phyloP scores from a whole-genome alignment of 1,140 invertebrate species.

The Eumaeus atala region DNA sequence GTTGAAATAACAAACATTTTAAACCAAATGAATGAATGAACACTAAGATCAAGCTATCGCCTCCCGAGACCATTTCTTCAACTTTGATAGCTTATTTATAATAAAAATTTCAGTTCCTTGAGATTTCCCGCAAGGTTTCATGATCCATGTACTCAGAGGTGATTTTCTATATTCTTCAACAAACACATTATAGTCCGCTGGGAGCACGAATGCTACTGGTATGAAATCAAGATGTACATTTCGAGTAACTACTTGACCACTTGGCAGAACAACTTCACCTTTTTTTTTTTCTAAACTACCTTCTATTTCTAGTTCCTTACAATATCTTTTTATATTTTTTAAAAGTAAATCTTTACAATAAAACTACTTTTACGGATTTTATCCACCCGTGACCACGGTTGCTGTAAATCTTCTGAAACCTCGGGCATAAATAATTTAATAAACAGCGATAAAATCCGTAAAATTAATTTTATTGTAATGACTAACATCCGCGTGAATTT shows the following conservation, averaged over 20 bases:
- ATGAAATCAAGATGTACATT: slow-evolving; percentile 92
- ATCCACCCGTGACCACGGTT: no score
- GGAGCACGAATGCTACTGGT: slow-evolving; percentile 94
- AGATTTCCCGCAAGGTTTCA: no score
- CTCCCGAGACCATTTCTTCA: slow-evolving; percentile 89
- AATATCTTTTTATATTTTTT: slow-evolving; percentile 96
- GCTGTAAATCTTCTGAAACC: no score
- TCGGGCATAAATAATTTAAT: no score
- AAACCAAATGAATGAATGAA: slow-evolving; percentile 87
- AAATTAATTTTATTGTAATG: no score
- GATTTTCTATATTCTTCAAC: slow-evolving; percentile 95
- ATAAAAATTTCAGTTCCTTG: slow-evolving; percentile 90
- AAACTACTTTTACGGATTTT: no score
- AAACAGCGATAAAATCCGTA: no score
- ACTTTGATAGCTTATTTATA: slow-evolving; percentile 89
- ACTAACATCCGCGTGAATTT: no score
- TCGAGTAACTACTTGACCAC: slow-evolving; percentile 83
- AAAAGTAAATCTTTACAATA: no score
- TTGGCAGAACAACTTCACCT: slow-evolving; percentile 62
- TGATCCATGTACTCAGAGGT: slow-evolving; percentile 96
- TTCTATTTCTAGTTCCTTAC: slow-evolving; percentile 91
- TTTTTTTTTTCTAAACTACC: slow-evolving; percentile 89
- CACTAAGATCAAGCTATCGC: slow-evolving; percentile 86
- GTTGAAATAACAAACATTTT: slow-evolving; percentile 91
- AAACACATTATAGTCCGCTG: no score